Conservation (phyloP, 2,888 invertebrate species). For the Trilocha varians region DNA sequence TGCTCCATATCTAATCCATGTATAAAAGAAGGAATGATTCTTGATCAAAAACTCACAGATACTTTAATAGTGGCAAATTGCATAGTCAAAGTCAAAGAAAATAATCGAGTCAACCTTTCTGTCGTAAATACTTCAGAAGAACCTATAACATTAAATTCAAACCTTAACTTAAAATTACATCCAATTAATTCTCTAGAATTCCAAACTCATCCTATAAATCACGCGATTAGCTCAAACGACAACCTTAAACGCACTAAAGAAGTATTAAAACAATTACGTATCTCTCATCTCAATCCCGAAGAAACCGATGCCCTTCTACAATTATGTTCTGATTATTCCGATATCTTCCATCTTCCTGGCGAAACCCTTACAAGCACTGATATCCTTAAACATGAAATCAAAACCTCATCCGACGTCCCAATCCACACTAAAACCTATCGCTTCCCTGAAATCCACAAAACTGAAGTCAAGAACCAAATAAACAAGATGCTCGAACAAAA, state of each 20-base stretch:
- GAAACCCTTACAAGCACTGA: constrained; percentile 4
- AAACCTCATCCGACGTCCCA: constrained; percentile 7
- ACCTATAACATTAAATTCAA: no score
- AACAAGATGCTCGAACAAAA: constrained; percentile 15
- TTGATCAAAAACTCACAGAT: no score
- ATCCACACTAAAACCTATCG: constrained; percentile 15
- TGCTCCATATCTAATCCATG: no score
- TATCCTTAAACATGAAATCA: constrained; percentile 11
- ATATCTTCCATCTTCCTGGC: constrained; percentile 10
- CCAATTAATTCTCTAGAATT: no score
- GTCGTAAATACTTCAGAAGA: no score
- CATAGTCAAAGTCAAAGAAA: no score
- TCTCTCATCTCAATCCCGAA: constrained; percentile 13
- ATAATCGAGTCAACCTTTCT: no score
- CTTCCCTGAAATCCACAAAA: constrained; percentile 15
- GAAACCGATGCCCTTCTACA: constrained; percentile 8
- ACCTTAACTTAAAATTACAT: no score
- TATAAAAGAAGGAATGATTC: no score
- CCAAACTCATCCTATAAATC: no score
- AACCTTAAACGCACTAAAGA: constrained; percentile 3
- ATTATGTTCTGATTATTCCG: constrained; percentile 11
- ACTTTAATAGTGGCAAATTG: no score
- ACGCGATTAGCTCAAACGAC: no score
- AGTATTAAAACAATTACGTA: constrained; percentile 10
- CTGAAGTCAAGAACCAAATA: constrained; percentile 13